These are phyloP conservation scores for Heliocidaris tuberculata DNA, from an alignment of 35 echinoderm and acorn worm species.

Conservation along the genomic window DNA sequence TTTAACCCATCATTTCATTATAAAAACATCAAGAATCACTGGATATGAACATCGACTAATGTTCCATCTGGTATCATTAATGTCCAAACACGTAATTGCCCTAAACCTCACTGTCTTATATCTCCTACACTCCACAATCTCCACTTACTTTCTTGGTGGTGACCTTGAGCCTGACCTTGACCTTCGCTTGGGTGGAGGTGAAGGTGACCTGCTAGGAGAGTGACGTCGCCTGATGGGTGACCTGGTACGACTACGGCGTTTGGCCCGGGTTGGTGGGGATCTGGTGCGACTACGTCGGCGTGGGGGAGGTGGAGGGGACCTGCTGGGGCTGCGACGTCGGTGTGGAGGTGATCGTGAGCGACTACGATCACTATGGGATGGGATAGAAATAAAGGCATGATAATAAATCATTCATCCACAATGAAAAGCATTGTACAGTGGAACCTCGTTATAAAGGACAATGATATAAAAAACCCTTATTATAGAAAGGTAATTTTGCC, in stretches of 20 bases:
- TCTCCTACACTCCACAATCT: too few relatives aligned
- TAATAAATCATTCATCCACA: too few relatives aligned
- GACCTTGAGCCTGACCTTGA: constrained; percentile 39
- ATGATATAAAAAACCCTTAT: too few relatives aligned
- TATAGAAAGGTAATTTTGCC: too few relatives aligned
- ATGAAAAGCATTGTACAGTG: too few relatives aligned
- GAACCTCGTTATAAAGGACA: too few relatives aligned
- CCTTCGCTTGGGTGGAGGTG: constrained; percentile 25
- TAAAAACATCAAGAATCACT: too few relatives aligned
- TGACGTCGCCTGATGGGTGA: neutral
- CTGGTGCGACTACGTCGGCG: constrained; percentile 16
- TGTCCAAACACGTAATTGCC: too few relatives aligned
- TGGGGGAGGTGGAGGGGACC: constrained; percentile 30
- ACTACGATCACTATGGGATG: neutral
- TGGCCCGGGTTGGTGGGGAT: neutral
- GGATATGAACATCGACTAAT: too few relatives aligned
- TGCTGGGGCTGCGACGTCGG: neutral
- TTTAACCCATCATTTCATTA: too few relatives aligned
- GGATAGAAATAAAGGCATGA: neutral
- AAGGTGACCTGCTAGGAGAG: neutral
- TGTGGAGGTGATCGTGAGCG: constrained; percentile 17
- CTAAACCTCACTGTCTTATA: too few relatives aligned
- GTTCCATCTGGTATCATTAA: too few relatives aligned
- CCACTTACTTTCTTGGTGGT: constrained; percentile 42
- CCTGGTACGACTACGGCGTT: constrained; percentile 22